These are phyloP conservation scores for Dicentrarchus labrax DNA, from an alignment of 2,113 vertebrate genomes.

Conservation along the genomic window DNA sequence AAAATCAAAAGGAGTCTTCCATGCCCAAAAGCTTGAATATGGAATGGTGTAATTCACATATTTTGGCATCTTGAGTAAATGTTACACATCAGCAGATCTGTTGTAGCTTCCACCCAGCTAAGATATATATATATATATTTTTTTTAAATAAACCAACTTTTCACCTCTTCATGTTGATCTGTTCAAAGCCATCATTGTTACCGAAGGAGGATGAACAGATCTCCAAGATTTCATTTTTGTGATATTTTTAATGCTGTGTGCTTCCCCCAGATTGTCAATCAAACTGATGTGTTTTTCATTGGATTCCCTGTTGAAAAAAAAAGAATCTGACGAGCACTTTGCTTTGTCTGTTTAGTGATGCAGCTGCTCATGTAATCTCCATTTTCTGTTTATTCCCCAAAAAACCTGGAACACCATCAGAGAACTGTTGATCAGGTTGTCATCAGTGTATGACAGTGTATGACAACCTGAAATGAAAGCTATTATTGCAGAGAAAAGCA, in stretches of 20 bases:
- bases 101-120: not conserved
- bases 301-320: not conserved
- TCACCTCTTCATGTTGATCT: not conserved
- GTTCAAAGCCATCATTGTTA: not conserved
- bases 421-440: not conserved
- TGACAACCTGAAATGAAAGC: not conserved
- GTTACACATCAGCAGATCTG: not conserved
- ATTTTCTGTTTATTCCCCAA: constrained; percentile 9
- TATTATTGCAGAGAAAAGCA: not conserved
- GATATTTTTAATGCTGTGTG: not conserved
- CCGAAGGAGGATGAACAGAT: not conserved
- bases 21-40: not conserved
- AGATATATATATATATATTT: not conserved
- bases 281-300: constrained; percentile 10
- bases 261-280: not conserved
- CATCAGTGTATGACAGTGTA: not conserved
- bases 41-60: not conserved
- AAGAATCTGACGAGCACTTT: not conserved
- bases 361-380: constrained; percentile 4
- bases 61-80: not conserved
- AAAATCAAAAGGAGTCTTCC: not conserved
- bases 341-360: not conserved
- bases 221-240: not conserved
- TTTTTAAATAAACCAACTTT: not conserved
- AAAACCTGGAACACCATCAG: not conserved